These are phyloP conservation scores for Brachionus paranguensis DNA, from an alignment of 1,140 invertebrate species.

Conservation along the genomic window DNA sequence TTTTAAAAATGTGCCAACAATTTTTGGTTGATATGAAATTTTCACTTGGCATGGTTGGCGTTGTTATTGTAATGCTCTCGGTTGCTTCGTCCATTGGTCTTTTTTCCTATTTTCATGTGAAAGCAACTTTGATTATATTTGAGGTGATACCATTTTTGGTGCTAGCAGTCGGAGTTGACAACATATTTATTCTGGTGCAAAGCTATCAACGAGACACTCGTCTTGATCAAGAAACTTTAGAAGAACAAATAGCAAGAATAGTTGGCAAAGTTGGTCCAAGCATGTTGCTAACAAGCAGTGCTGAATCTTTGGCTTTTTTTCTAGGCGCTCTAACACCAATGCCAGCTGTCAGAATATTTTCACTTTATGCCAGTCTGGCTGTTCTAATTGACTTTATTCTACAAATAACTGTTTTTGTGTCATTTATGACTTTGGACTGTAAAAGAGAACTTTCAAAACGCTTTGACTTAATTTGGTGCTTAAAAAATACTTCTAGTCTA, in stretches of 20 bases:
- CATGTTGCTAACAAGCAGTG: slow-evolving; percentile 74
- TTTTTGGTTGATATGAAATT: slow-evolving; percentile 75
- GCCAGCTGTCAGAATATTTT: slow-evolving; percentile 94
- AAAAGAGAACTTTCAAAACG: slow-evolving; percentile 68
- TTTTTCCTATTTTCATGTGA: slow-evolving; percentile 70
- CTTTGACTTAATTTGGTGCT: slow-evolving; percentile 70
- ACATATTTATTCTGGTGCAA: slow-evolving; percentile 86
- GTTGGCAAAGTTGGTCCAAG: slow-evolving; percentile 75
- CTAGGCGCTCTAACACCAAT: slow-evolving; percentile 87
- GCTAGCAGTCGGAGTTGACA: slow-evolving; percentile 85
- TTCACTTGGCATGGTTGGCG: slow-evolving; percentile 72
- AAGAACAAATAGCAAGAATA: slow-evolving; percentile 74
- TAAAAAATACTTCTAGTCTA: background rate
- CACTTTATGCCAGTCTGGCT: slow-evolving; percentile 89
- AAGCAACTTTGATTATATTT: slow-evolving; percentile 76
- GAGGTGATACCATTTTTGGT: slow-evolving; percentile 91
- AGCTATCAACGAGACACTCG: slow-evolving; percentile 53
- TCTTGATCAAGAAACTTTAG: slow-evolving; percentile 56
- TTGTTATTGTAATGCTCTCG: slow-evolving; percentile 74
- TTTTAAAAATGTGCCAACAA: slow-evolving; percentile 40
- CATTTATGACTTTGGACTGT: slow-evolving; percentile 80
- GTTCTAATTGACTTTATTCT: slow-evolving; percentile 89
- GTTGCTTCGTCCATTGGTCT: slow-evolving; percentile 76
- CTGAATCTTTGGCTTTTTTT: slow-evolving; percentile 79
- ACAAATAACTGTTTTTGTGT: slow-evolving; percentile 92